Conservation (phyloP, 2,797 vertebrate species). For the Chaenodraco wilsoni region DNA sequence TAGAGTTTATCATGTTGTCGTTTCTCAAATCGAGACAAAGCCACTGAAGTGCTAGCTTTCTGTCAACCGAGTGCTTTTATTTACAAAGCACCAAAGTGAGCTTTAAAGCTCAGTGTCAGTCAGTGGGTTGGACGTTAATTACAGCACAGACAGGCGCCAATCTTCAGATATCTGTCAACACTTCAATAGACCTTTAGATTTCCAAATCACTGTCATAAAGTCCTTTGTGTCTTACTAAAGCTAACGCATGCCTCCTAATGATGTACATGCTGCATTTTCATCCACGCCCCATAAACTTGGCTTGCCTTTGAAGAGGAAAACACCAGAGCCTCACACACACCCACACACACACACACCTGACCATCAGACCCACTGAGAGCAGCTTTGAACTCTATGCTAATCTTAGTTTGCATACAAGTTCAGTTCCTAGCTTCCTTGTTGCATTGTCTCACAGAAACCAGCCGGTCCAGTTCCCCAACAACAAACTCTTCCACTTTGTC, state of each 20-base stretch:
- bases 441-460: conserved; percentile 50
- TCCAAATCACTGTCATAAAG: neutral
- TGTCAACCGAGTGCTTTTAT: neutral
- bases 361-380: conserved; percentile 13
- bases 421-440: conserved; percentile 32
- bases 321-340: conserved; percentile 8
- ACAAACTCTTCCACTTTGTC: conserved; percentile 10
- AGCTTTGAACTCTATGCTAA: conserved; percentile 1
- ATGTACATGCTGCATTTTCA: conserved; percentile 4
- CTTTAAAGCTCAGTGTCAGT: neutral
- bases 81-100: neutral
- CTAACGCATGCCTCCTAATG: neutral
- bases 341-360: conserved; percentile 5
- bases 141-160: neutral
- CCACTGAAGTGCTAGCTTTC: neutral
- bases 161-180: neutral
- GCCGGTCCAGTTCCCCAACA: conserved; percentile 56
- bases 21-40: neutral
- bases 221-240: conserved; percentile 16
- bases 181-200: neutral
- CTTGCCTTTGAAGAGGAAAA: conserved; percentile 23
- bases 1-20: neutral
- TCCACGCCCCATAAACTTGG: conserved; percentile 23
- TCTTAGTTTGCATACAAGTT: conserved; percentile 39
- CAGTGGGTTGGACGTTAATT: neutral